Evolutionary conservation across 2,888 invertebrate genomes (phyloP).

Genomic region (Acanthoscelides obtectus): DNA sequence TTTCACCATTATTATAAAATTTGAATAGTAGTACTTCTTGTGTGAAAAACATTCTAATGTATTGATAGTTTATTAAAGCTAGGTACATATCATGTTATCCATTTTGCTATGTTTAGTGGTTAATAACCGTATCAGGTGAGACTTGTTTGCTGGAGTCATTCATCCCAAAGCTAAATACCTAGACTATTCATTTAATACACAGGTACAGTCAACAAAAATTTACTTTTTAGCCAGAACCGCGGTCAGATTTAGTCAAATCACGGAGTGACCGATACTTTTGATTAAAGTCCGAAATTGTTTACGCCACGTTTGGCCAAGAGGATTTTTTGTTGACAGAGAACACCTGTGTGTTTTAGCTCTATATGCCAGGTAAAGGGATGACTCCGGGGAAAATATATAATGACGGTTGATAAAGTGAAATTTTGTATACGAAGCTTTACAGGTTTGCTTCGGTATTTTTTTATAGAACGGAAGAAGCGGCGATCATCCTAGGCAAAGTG

Average conservation of each 20-base stretch:
- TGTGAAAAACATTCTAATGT: background rate
- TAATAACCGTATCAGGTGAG: background rate
- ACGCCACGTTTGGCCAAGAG: too few relatives aligned
- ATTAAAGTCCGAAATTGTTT: too few relatives aligned
- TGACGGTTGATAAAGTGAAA: background rate
- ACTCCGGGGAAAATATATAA: background rate
- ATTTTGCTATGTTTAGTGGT: background rate
- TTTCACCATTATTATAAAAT: background rate
- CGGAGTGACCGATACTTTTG: too few relatives aligned
- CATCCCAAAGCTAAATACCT: background rate
- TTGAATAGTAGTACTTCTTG: background rate
- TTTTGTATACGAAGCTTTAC: background rate
- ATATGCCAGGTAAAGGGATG: background rate
- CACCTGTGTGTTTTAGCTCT: too few relatives aligned
- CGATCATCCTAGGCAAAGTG: constrained; percentile 76
- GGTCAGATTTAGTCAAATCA: too few relatives aligned
- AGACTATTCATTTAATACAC: too few relatives aligned
- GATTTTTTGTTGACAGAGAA: too few relatives aligned
- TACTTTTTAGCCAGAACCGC: too few relatives aligned
- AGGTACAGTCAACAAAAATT: too few relatives aligned
- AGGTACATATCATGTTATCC: background rate
- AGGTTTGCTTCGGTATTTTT: constrained; percentile 9
- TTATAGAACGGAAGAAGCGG: constrained; percentile 48
- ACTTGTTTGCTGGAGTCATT: background rate
- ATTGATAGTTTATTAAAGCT: background rate